Evolutionary conservation across 2,888 invertebrate species (phyloP).

Genomic region (Drosophila phalerata): DNA sequence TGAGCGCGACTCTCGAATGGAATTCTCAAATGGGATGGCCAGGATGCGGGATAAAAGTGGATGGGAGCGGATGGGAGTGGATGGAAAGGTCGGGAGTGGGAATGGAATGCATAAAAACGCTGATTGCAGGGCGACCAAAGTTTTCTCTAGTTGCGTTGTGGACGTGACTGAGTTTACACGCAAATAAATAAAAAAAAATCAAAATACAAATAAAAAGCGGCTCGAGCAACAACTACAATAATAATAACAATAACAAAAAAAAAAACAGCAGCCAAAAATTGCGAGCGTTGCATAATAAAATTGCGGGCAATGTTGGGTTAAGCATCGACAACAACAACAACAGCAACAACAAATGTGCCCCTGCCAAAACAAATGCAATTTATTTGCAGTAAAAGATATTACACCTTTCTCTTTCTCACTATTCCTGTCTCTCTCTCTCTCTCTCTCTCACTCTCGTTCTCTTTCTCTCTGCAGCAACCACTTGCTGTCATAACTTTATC

Average conservation of each 20-base stretch:
- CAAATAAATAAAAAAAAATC: conserved; percentile 58
- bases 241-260: conserved; percentile 11
- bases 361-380: conserved; percentile 64
- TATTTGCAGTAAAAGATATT: conserved; percentile 49
- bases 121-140: conserved; percentile 52
- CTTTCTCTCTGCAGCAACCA: not conserved
- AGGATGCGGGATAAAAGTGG: not conserved
- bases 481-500: conserved; percentile 54
- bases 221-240: conserved; percentile 23
- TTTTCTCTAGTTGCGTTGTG: conserved; percentile 13
- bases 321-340: conserved; percentile 35
- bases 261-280: conserved; percentile 28
- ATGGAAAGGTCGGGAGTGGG: not conserved
- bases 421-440: not conserved
- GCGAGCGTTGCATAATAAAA: conserved; percentile 53
- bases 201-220: too few relatives aligned
- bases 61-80: not conserved
- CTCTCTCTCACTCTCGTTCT: not conserved
- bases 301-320: conserved; percentile 37
- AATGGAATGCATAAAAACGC: conserved; percentile 48
- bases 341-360: conserved; percentile 22
- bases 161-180: conserved; percentile 55
- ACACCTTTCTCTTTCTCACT: not conserved
- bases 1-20: conserved; percentile 31
- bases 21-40: not conserved